Evolutionary conservation across 1,140 invertebrate species (phyloP).

Genomic region (Neoseiulus cucumeris): DNA sequence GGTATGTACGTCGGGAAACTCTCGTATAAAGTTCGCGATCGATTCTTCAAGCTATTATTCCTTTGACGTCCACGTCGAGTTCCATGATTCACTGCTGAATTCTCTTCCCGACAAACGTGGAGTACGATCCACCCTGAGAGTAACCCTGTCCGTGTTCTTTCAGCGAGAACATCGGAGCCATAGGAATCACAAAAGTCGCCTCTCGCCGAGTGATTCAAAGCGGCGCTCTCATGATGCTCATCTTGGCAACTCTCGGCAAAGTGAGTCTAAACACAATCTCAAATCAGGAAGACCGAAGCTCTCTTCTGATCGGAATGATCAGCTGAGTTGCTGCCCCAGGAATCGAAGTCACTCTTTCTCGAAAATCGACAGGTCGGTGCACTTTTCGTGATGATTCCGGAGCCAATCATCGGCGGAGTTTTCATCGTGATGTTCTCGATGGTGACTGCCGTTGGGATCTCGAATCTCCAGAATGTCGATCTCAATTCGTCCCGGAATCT

Average conservation of each 20-base stretch:
- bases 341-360: conserved; percentile 15
- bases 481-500: conserved; percentile 56
- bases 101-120: background rate
- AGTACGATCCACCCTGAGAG: background rate
- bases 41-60: background rate
- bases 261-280: conserved; percentile 17
- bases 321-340: too few relatives aligned
- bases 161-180: conserved; percentile 64
- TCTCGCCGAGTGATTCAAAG: conserved; percentile 64
- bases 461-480: conserved; percentile 57
- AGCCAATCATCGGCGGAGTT: conserved; percentile 65
- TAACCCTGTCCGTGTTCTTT: conserved; percentile 9
- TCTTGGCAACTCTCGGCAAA: conserved; percentile 57
- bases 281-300: too few relatives aligned
- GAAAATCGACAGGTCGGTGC: conserved; percentile 41
- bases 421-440: conserved; percentile 72
- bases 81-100: background rate
- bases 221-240: conserved; percentile 50
- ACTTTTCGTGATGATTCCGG: conserved; percentile 65
- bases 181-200: conserved; percentile 56
- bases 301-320: too few relatives aligned
- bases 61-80: background rate
- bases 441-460: conserved; percentile 58
- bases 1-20: too few relatives aligned
- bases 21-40: background rate